Conservation (phyloP, 2,113 vertebrate genomes). For the Forbesichthys agassizii region DNA sequence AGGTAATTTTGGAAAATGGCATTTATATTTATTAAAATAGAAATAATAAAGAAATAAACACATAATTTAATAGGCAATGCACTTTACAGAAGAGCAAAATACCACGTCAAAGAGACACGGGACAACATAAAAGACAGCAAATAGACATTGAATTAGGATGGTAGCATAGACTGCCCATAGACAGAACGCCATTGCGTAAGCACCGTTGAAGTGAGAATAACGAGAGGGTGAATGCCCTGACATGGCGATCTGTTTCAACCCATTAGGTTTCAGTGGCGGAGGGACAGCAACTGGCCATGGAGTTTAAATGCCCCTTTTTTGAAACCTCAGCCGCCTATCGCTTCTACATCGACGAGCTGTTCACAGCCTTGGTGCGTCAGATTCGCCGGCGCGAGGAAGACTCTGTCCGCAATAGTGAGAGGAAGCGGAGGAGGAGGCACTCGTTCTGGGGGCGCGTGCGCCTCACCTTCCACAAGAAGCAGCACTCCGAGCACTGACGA, state of each 20-base stretch:
- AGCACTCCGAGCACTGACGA: conserved; percentile 69
- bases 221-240: no score
- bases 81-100: no score
- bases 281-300: conserved; percentile 78
- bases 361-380: conserved; percentile 84
- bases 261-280: conserved; percentile 85
- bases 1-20: background rate
- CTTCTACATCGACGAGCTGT: conserved; percentile 87
- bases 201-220: no score
- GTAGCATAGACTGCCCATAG: no score
- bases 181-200: no score
- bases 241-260: background rate
- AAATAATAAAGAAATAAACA: no score
- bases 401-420: conserved; percentile 73
- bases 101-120: no score
- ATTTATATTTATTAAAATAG: no score
- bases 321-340: conserved; percentile 86
- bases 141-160: no score
- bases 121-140: no score
- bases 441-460: conserved; percentile 85
- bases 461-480: conserved; percentile 82
- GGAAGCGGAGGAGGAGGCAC: conserved; percentile 73
- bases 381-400: conserved; percentile 84
- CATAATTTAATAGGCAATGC: no score
- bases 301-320: conserved; percentile 88